Base-by-base conservation (phyloP, 2,888 invertebrate genomes). In the Spilosoma lubricipeda region DNA sequence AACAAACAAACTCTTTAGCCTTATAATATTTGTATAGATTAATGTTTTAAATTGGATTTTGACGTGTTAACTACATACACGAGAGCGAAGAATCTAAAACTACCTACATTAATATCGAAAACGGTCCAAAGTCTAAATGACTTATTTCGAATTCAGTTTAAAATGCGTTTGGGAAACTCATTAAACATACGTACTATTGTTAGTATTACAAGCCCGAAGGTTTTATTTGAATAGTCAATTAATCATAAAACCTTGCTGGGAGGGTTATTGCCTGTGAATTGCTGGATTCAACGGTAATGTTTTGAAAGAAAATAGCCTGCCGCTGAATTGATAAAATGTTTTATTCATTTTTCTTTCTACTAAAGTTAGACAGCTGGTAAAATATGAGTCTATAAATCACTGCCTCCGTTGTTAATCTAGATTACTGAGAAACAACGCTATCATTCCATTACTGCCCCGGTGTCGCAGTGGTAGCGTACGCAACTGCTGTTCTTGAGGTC, bases 211-310 rank as follows among this genome's bases (percentile, higher is more conserved):
- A 3, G 18, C 48, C 45, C 1, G 30, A 67, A 48, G 30, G 67
- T 67, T 67, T 30, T 30, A 9, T 67, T 45, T 45, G 30, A 45
- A 48, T 30, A 67, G 45, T 48, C 11, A 18, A 67, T 67, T 45
- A 48, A 67, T 67, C 67, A 67, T 59, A 67, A 67, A 67, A 45
- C 45, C n/a, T 67, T 67, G 1, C 45, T 39, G 11, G 20, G 30
- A 45, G 7, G 18, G 20, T 15, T 45, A 13, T 45, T 70, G 23
- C 63, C 30, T 72, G 1, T 52, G 27, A 3, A 59, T 15, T 15
- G 27, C 59, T 59, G 27, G 59, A 15, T 59, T 59, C 27, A 15
- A 30, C 27, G 15, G 15, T 59, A 59, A 59, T 27, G 27, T 59
- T 27, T 59, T 59, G 59, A n/a, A 59, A 27, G 59, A 59, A 59